phyloP scores from a whole-genome alignment of 1,140 invertebrate species.

The Diuraphis noxia region DNA sequence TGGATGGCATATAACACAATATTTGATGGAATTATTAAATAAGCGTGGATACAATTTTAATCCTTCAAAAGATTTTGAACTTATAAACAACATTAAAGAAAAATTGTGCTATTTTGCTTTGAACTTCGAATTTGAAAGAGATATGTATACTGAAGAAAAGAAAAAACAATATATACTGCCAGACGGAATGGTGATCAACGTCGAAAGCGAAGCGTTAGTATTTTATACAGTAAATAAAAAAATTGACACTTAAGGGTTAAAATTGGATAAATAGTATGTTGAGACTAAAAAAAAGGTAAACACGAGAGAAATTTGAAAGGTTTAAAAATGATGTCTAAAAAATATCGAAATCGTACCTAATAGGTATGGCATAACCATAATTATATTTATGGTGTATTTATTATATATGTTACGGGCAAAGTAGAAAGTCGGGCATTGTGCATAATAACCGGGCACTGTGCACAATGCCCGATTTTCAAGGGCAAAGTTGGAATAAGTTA shows the following conservation, averaged over 20 bases:
- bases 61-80: not conserved
- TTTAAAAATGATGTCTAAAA: not conserved
- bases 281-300: too few relatives aligned
- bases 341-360: too few relatives aligned
- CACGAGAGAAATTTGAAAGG: too few relatives aligned
- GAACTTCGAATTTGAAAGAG: not conserved
- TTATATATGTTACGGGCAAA: too few relatives aligned
- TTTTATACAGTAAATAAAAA: not conserved
- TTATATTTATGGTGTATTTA: not conserved
- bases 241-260: not conserved
- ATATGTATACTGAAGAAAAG: not conserved
- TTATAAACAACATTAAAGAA: not conserved
- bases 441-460: too few relatives aligned
- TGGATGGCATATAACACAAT: conserved; percentile 6
- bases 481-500: too few relatives aligned
- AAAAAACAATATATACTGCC: not conserved
- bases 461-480: too few relatives aligned
- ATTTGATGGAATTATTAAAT: conserved; percentile 2
- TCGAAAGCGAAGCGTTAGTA: not conserved
- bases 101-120: not conserved
- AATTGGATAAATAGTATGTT: not conserved
- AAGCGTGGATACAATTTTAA: not conserved
- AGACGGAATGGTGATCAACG: not conserved
- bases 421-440: too few relatives aligned
- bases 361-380: too few relatives aligned